Evolutionary conservation across 1,140 invertebrate species (phyloP).

Genomic region (Reticulitermes speratus): DNA sequence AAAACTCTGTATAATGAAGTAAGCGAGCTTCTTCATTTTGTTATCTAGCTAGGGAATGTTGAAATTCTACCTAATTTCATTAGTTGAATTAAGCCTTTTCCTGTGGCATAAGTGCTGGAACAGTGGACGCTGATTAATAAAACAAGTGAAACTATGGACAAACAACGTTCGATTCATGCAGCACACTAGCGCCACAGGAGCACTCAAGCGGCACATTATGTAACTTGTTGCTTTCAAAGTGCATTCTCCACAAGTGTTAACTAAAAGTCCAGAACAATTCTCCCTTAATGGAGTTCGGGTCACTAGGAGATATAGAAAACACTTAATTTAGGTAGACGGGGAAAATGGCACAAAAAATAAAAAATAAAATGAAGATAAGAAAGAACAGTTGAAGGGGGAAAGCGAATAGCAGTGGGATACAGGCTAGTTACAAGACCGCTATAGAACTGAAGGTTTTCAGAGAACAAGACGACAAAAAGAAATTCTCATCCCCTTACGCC

Average conservation of each 20-base stretch:
- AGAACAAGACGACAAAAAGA: neutral
- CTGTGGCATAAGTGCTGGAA: neutral
- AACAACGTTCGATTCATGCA: no score
- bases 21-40: neutral
- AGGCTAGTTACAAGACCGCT: neutral
- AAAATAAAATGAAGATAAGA: neutral
- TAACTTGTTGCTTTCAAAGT: neutral
- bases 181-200: neutral
- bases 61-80: neutral
- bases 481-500: slow-evolving; percentile 10
- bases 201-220: neutral
- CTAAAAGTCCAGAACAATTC: slow-evolving; percentile 3
- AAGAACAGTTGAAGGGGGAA: no score
- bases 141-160: neutral
- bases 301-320: neutral
- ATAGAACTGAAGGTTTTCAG: neutral
- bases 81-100: neutral
- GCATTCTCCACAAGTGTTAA: neutral
- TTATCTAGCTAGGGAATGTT: neutral
- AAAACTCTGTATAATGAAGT: no score
- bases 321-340: neutral
- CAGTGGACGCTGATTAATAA: neutral
- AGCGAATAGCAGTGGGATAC: no score
- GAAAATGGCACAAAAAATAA: neutral
- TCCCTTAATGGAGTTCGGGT: slow-evolving; percentile 1